Conservation (phyloP, 2,888 invertebrate genomes). For the Pemphredon lugubris region DNA sequence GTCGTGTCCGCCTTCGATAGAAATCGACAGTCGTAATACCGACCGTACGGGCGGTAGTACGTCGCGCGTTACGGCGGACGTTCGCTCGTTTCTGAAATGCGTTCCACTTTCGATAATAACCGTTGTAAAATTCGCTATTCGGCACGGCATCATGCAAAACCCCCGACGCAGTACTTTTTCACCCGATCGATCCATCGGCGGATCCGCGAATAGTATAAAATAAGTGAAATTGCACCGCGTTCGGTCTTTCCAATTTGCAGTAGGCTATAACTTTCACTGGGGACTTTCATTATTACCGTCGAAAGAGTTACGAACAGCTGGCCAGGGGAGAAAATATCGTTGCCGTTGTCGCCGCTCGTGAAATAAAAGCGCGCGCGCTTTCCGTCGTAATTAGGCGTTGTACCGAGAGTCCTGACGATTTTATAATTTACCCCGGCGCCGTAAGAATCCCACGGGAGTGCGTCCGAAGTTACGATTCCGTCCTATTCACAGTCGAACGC, state of each 20-base stretch:
- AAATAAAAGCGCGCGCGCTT: constrained; percentile 45
- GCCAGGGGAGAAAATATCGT: constrained; percentile 34
- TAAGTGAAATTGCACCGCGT: constrained; percentile 54
- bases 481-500: too few species aligned
- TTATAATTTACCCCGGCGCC: too few species aligned
- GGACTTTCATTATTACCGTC: constrained; percentile 58
- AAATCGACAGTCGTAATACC: constrained; percentile 41
- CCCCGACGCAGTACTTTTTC: constrained; percentile 19
- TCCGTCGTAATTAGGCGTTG: background rate
- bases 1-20: constrained; percentile 32
- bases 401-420: too few species aligned
- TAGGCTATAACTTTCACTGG: constrained; percentile 58
- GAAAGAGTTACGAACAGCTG: constrained; percentile 37
- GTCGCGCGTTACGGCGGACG: background rate
- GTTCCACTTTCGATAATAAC: constrained; percentile 40
- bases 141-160: background rate
- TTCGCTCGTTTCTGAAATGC: constrained; percentile 11
- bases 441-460: too few species aligned
- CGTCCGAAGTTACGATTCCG: too few species aligned
- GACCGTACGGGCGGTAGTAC: constrained; percentile 4
- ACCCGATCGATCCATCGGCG: constrained; percentile 6
- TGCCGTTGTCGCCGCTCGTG: constrained; percentile 32
- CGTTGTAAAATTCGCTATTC: constrained; percentile 12
- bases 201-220: constrained; percentile 13
- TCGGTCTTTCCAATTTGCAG: constrained; percentile 47